phyloP scores from a whole-genome alignment of 2,888 invertebrate species.

The Ommatoiulus sabulosus region DNA sequence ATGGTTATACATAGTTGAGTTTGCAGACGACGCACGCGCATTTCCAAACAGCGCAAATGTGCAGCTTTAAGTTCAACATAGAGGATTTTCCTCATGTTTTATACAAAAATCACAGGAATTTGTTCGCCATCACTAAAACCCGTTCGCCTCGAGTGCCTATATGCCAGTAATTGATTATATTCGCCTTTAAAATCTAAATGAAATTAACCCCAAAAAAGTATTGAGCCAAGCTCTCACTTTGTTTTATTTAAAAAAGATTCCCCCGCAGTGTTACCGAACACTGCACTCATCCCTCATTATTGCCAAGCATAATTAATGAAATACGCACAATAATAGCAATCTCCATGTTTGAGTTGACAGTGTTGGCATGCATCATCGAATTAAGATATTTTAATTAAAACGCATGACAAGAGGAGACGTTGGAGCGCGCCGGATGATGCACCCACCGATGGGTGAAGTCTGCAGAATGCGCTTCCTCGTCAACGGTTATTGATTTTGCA shows the following conservation, averaged over 20 bases:
- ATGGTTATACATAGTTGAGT: too few relatives aligned
- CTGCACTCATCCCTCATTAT: neutral
- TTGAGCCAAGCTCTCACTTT: neutral
- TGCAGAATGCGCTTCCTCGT: neutral
- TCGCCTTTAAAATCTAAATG: neutral
- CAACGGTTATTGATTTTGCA: neutral
- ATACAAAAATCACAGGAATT: too few relatives aligned
- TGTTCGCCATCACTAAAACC: too few relatives aligned
- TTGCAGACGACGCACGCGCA: too few relatives aligned
- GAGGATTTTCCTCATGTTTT: too few relatives aligned
- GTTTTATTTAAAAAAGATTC: neutral
- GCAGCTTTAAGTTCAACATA: too few relatives aligned
- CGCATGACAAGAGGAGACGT: neutral
- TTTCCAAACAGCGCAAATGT: too few relatives aligned
- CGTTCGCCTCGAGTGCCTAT: neutral
- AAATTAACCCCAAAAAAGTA: neutral
- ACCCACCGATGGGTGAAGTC: neutral
- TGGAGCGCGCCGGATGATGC: neutral
- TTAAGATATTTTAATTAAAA: constrained; percentile 41
- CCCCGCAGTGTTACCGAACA: neutral
- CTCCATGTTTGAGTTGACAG: neutral
- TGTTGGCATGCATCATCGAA: neutral
- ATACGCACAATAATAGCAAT: neutral
- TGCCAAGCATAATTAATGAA: neutral
- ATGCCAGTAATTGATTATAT: neutral